Base-by-base conservation (phyloP, 2,888 invertebrate genomes). In the Poecilus cupreus region DNA sequence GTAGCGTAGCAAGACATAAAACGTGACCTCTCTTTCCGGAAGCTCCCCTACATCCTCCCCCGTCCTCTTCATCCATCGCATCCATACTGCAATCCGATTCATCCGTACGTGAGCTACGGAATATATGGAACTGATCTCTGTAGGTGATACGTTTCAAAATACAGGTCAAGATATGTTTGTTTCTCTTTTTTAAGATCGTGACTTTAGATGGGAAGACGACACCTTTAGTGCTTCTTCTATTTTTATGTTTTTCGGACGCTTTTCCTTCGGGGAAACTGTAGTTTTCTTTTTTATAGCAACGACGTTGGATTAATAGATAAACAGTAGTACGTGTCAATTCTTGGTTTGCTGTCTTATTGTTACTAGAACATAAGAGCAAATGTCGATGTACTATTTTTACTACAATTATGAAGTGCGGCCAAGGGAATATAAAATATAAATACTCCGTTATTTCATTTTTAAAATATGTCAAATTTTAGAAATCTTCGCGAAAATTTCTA, bases 151-250 rank as follows among this genome's bases (percentile, higher is more conserved):
- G 43, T 46, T 39, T 70, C 49, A 51, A 32, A 75, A 75, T 75
- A 11, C 75, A 51, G 75, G 75, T 75, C 75, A 75, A 75, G 49
- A 75, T 24, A 49, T 75, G 75, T 75, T 75, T 75, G 75, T 75
- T 75, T 75, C 51, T 75, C 75, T 75, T 75, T 75, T 75, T 51
- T 22, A 75, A 26, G 49, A 75, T 75, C 75, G 49, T 75, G 75
- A 75, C 75, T 75, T 75, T 26, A 75, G 51, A 51, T 51, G 49
- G 75, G 16, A 11, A 51, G 49, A 75, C 51, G 75, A 49, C 75
- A 26, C 75, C 51, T 49, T 46, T 51, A 49, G 32, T 32, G 75
- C 75, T 75, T 75, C 26, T 49, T 57, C 26, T 60, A 51, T 60
- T 75, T 74, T 75, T 75, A 75, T 68, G 68, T 51, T 51, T 49